These are phyloP conservation scores for Erebia epiphron DNA, from an alignment of 2,888 invertebrate species.

Conservation along the genomic window DNA sequence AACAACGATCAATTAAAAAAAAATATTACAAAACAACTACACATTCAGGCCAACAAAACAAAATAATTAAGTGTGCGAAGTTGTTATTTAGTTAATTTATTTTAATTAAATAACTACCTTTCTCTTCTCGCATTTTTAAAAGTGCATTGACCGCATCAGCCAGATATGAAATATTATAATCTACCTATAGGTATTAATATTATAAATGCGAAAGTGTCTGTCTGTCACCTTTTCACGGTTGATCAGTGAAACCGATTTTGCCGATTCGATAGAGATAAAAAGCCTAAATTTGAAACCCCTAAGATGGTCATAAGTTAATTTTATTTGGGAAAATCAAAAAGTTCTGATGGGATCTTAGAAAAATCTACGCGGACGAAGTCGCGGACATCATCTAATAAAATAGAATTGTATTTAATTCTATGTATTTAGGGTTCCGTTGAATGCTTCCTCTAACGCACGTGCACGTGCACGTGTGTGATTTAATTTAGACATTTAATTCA, in stretches of 20 bases:
- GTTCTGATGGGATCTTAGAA: too few species aligned
- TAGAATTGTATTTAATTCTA: neutral
- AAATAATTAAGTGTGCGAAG: neutral
- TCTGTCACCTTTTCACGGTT: too few species aligned
- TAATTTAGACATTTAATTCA: neutral
- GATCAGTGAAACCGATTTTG: too few species aligned
- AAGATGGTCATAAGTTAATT: too few species aligned
- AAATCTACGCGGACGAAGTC: too few species aligned
- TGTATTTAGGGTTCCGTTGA: neutral
- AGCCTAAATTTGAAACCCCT: too few species aligned
- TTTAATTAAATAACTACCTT: conserved; percentile 1
- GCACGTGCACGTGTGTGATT: neutral
- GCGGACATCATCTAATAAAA: neutral
- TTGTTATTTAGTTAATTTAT: neutral
- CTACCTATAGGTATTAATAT: too few species aligned
- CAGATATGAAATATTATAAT: neutral
- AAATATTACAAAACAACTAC: neutral
- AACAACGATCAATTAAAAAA: too few species aligned
- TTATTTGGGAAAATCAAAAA: too few species aligned
- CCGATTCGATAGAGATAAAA: too few species aligned
- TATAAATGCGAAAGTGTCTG: too few species aligned
- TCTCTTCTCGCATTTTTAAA: conserved; percentile 3
- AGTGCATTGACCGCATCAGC: neutral
- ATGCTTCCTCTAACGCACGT: neutral
- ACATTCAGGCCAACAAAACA: neutral